These are phyloP conservation scores for Nautilus pompilius DNA, from an alignment of 1,140 invertebrate genomes.

Conservation along the genomic window DNA sequence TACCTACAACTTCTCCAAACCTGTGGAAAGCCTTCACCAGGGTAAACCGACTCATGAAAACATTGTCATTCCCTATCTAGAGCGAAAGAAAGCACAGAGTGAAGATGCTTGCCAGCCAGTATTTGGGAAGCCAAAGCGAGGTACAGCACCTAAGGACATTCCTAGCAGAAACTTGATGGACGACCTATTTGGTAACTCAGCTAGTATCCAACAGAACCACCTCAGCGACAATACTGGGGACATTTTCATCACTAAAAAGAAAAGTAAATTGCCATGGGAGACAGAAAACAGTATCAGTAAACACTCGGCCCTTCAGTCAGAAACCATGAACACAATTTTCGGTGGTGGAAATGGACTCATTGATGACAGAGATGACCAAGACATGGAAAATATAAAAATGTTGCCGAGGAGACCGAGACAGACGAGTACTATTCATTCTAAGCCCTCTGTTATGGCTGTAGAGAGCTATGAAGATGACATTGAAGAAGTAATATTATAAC, in stretches of 20 bases:
- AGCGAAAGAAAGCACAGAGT: slow-evolving; percentile 15
- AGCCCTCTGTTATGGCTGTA: slow-evolving; percentile 30
- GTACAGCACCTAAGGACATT: slow-evolving; percentile 3
- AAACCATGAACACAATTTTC: slow-evolving; percentile 22
- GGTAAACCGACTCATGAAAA: slow-evolving; percentile 38
- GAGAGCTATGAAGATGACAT: slow-evolving; percentile 37
- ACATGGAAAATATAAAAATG: slow-evolving; percentile 16
- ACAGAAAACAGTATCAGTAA: slow-evolving; percentile 14
- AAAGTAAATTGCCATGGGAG: neutral
- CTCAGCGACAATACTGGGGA: slow-evolving; percentile 16
- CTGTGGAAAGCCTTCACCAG: slow-evolving; percentile 38
- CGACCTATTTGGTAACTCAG: slow-evolving; percentile 31
- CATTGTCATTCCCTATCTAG: slow-evolving; percentile 26
- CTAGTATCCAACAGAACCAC: neutral
- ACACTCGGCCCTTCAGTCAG: slow-evolving; percentile 9
- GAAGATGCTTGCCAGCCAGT: slow-evolving; percentile 16
- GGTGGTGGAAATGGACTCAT: slow-evolving; percentile 28
- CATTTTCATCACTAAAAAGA: slow-evolving; percentile 18
- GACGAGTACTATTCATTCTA: slow-evolving; percentile 22
- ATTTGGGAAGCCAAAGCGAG: slow-evolving; percentile 1
- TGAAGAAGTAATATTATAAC: slow-evolving; percentile 39
- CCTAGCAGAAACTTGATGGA: slow-evolving; percentile 33
- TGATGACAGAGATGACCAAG: slow-evolving; percentile 20
- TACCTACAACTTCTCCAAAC: slow-evolving; percentile 31
- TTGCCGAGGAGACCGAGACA: slow-evolving; percentile 24